Conservation (phyloP, 1,140 invertebrate genomes). For the Babylonia areolata region DNA sequence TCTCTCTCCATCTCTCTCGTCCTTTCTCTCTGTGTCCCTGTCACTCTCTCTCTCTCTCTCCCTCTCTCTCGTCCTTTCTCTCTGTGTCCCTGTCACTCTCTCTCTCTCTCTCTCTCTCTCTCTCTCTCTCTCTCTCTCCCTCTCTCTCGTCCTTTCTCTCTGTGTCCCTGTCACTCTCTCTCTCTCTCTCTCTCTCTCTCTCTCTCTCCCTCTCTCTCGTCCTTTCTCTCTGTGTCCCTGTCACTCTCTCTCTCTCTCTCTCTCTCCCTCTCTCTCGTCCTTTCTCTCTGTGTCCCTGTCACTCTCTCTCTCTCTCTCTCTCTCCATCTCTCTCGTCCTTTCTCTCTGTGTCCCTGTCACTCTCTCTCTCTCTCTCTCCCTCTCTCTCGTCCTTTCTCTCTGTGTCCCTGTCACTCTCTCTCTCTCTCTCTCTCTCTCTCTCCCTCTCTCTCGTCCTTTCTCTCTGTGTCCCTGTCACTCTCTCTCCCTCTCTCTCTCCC, state of each 20-base stretch:
- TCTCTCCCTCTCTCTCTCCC: neutral
- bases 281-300: conserved; percentile 16
- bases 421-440: neutral
- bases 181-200: conserved; percentile 26
- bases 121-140: conserved; percentile 22
- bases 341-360: neutral
- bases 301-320: neutral
- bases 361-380: neutral
- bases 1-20: no score
- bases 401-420: neutral
- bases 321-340: no score
- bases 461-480: no score
- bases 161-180: neutral
- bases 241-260: neutral
- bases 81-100: neutral
- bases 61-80: no score
- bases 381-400: conserved; percentile 16
- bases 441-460: neutral
- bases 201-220: conserved; percentile 22
- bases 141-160: neutral
- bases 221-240: no score
- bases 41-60: no score
- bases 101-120: neutral
- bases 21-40: no score
- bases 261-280: conserved; percentile 9